Evolutionary conservation across 1,140 invertebrate genomes (phyloP).

Genomic region (Aphaenogaster rudis): DNA sequence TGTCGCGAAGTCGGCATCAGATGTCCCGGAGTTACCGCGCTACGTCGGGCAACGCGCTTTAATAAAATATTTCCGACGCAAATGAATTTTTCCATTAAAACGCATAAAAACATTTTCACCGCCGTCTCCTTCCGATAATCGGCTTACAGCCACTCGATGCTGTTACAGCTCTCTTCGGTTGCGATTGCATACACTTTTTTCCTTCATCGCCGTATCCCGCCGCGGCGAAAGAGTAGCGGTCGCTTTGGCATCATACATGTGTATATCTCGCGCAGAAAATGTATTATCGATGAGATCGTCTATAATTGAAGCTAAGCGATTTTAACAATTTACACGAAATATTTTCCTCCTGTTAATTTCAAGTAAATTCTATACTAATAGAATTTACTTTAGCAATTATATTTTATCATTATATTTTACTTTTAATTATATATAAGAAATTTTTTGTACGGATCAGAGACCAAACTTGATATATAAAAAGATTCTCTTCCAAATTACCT

Average conservation of each 20-base stretch:
- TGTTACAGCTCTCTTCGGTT: conserved; percentile 47
- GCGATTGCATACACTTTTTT: conserved; percentile 38
- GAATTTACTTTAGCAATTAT: neutral
- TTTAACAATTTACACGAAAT: conserved; percentile 14
- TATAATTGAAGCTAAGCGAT: conserved; percentile 3
- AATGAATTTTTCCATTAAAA: conserved; percentile 67
- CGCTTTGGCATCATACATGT: neutral
- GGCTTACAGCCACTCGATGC: conserved; percentile 64
- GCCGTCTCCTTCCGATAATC: conserved; percentile 65
- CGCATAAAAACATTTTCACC: conserved; percentile 64
- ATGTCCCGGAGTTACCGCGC: conserved; percentile 35
- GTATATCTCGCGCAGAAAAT: neutral
- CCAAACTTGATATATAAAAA: neutral
- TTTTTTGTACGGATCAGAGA: no score
- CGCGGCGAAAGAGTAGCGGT: conserved; percentile 15
- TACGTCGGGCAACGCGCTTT: conserved; percentile 30
- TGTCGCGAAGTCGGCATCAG: conserved; percentile 65
- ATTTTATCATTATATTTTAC: neutral
- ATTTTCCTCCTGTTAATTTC: conserved; percentile 9
- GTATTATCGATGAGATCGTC: conserved; percentile 10
- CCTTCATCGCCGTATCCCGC: conserved; percentile 18
- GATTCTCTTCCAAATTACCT: neutral
- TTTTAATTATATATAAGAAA: neutral
- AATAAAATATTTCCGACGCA: conserved; percentile 50
- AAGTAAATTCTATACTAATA: neutral